phyloP scores from a whole-genome alignment of 2,888 invertebrate species.

The Colletes collaris region DNA sequence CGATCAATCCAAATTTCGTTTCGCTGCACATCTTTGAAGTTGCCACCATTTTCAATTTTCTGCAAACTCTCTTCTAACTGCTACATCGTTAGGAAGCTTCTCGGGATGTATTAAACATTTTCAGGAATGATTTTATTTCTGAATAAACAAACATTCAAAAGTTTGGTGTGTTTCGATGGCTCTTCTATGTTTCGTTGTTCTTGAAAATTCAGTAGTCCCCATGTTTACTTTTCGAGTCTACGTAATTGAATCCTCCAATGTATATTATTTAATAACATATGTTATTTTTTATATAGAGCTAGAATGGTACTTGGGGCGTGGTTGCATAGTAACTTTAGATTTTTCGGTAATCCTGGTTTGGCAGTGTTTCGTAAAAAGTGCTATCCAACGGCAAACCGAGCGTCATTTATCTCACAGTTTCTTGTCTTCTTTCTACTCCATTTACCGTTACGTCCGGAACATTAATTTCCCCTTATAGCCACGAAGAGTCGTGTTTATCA shows the following conservation, averaged over 20 bases:
- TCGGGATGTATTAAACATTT: not conserved
- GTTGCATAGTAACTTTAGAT: constrained; percentile 32
- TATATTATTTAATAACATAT: not conserved
- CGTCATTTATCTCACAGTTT: constrained; percentile 67
- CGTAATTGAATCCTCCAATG: no score
- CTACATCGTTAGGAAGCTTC: not conserved
- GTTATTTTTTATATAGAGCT: not conserved
- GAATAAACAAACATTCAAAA: no score
- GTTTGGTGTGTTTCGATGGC: no score
- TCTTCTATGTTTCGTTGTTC: no score
- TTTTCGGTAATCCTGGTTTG: constrained; percentile 45
- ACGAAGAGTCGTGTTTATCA: constrained; percentile 78
- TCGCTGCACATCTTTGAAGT: constrained; percentile 44
- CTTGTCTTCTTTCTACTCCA: constrained; percentile 79
- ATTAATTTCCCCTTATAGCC: constrained; percentile 77
- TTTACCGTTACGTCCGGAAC: constrained; percentile 79
- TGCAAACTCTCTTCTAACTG: constrained; percentile 9
- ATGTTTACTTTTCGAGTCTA: no score
- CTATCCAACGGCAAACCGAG: constrained; percentile 59
- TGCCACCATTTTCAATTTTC: constrained; percentile 56
- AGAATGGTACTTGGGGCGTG: not conserved
- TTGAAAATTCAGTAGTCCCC: no score
- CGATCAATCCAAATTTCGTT: constrained; percentile 69
- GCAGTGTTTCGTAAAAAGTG: constrained; percentile 58
- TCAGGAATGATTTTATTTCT: no score